These are phyloP conservation scores for Hemicordylus capensis DNA, from an alignment of 2,113 vertebrate species.

Conservation along the genomic window DNA sequence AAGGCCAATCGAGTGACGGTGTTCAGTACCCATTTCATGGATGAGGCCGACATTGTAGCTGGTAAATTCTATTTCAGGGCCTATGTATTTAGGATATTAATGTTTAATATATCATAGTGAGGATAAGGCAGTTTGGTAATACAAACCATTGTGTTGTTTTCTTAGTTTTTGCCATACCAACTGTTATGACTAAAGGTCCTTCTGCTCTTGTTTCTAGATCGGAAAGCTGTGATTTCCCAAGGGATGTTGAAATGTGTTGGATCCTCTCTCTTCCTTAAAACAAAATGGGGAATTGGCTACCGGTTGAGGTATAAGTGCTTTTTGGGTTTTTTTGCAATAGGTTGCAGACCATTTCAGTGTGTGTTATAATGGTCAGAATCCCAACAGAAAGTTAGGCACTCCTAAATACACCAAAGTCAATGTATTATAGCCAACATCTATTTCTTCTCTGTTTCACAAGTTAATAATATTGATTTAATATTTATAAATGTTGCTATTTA, in stretches of 20 bases:
- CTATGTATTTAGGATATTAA: not conserved
- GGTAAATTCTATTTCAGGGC: slow-evolving; percentile 68
- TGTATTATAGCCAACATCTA: not conserved
- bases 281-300: slow-evolving; percentile 96
- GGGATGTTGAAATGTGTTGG: slow-evolving; percentile 94
- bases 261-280: slow-evolving; percentile 96
- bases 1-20: slow-evolving; percentile 82
- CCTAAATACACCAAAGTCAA: not conserved
- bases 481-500: not conserved
- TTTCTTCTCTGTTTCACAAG: not conserved
- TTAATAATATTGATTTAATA: fast-evolving
- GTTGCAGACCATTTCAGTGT: not conserved
- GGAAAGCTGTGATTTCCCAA: slow-evolving; percentile 97
- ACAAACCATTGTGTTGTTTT: not conserved
- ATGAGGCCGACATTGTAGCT: slow-evolving; percentile 95
- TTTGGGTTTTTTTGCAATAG: too few relatives aligned
- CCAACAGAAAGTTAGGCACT: fast-evolving
- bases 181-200: not conserved
- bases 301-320: slow-evolving; percentile 83
- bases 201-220: slow-evolving; percentile 76
- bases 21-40: slow-evolving; percentile 97
- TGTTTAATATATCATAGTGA: too few relatives aligned
- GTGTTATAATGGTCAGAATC: fast-evolving
- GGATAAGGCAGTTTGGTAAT: not conserved
- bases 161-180: not conserved